These are phyloP conservation scores for Hydraecia micacea DNA, from an alignment of 2,888 invertebrate genomes.

Conservation along the genomic window DNA sequence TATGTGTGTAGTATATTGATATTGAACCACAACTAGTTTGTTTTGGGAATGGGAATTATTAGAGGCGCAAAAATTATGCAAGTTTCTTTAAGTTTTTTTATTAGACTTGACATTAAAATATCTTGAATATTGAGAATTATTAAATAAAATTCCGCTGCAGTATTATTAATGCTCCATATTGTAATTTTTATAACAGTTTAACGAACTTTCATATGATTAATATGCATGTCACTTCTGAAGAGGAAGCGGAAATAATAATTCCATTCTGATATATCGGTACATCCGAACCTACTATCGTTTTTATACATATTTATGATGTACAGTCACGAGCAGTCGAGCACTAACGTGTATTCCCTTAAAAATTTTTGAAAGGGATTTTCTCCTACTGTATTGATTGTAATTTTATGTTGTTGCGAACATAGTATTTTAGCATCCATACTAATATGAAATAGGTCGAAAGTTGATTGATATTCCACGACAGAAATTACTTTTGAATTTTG, in stretches of 20 bases:
- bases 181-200: background rate
- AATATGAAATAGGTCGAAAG: background rate
- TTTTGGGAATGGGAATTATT: background rate
- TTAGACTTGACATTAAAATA: background rate
- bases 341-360: background rate
- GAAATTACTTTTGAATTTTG: background rate
- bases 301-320: background rate
- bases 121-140: background rate
- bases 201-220: background rate
- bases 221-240: background rate
- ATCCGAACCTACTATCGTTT: background rate
- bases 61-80: background rate
- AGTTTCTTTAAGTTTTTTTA: background rate
- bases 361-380: background rate
- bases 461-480: background rate
- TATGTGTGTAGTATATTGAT: background rate
- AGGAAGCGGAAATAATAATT: slow-evolving; percentile 10
- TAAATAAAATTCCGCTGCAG: background rate
- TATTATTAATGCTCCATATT: background rate
- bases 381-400: background rate
- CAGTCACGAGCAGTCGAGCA: background rate
- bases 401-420: background rate
- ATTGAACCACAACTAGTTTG: background rate
- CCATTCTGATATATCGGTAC: background rate
- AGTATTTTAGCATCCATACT: no score